Evolutionary conservation across 2,797 vertebrate species (phyloP), one percentile per base, ranked within the genome.

Genomic region (Anabas testudineus): DNA sequence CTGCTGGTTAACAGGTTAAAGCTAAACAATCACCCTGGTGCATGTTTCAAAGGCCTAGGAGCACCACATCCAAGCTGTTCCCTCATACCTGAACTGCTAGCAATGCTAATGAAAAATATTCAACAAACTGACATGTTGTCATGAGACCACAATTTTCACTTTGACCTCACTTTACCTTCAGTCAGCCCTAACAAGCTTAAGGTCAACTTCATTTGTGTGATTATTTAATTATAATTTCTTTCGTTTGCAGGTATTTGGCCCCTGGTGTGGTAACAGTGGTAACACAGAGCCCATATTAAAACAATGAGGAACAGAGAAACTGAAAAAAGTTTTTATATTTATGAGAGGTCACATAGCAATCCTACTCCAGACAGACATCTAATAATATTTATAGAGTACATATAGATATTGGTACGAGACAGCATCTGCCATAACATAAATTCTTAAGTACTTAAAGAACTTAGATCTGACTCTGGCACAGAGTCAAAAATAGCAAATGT

Each of bases 391-490:
- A 18, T 65, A 81, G 39, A 14, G 39, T 0, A 32, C 24, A 56
- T 5, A 52, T 13, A 16, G 21, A 32, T 37, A 60, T 19, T 28
- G 32, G 16, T 63, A 55, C 61, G 72, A 41, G 36, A 42, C 30
- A 57, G 64, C 81, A 77, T 76, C 67, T 82, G 80, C 46, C 62
- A 42, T 4, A 57, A 75, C 66, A 32, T 78, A 76, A 70, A 85
- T 82, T 65, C 14, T 71, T 55, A 21, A 43, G 52, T 46, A 59
- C 36, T 34, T 14, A 61, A 56, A 70, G 63, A 68, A 55, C 21
- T 62, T 43, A 19, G 51, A 58, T 34, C 13, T 66, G 62, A 75
- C 66, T 67, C 46, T 24, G 52, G 48, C 12, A 30, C 43, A 12
- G 39, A 7, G 70, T 61, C 66, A 71, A 45, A 58, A 45, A 58